phyloP scores from a whole-genome alignment of 2,888 invertebrate genomes.

The Nematopogon swammerdamellus region DNA sequence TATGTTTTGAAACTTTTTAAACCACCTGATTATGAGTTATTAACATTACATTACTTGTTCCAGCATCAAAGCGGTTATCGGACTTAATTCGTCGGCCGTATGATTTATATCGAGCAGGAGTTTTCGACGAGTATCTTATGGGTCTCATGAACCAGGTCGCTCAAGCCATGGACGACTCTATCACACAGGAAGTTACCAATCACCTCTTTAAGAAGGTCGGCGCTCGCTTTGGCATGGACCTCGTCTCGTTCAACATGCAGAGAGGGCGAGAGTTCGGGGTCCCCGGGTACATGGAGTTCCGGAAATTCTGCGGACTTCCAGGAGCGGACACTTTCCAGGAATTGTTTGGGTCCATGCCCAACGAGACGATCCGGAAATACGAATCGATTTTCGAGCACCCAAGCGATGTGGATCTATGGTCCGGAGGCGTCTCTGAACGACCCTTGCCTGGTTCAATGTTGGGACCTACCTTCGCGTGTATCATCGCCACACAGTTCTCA shows the following conservation, averaged over 20 bases:
- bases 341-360: slow-evolving; percentile 83
- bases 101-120: slow-evolving; percentile 86
- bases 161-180: slow-evolving; percentile 93
- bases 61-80: slow-evolving; percentile 84
- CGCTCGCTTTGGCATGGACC: slow-evolving; percentile 78
- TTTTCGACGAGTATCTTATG: slow-evolving; percentile 89
- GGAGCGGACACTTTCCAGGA: slow-evolving; percentile 76
- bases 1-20: too few species aligned
- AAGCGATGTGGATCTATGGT: slow-evolving; percentile 91
- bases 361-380: slow-evolving; percentile 80
- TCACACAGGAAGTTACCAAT: slow-evolving; percentile 87
- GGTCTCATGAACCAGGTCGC: slow-evolving; percentile 92
- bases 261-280: slow-evolving; percentile 88
- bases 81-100: slow-evolving; percentile 86
- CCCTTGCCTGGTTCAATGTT: slow-evolving; percentile 89
- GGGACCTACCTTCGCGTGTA: slow-evolving; percentile 91
- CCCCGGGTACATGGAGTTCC: slow-evolving; percentile 90
- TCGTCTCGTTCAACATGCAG: slow-evolving; percentile 92
- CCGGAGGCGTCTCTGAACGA: slow-evolving; percentile 89
- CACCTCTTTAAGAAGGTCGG: slow-evolving; percentile 85
- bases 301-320: slow-evolving; percentile 85
- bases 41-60: slow-evolving; percentile 15
- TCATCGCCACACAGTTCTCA: slow-evolving; percentile 91
- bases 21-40: too few species aligned
- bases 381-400: slow-evolving; percentile 86